A percentile compares a stretch with the other conserved stretches of the same genome.
Evolutionary conservation across 2,888 invertebrate species (phyloP).

Genomic region (Dichetophora obliterata): DNA sequence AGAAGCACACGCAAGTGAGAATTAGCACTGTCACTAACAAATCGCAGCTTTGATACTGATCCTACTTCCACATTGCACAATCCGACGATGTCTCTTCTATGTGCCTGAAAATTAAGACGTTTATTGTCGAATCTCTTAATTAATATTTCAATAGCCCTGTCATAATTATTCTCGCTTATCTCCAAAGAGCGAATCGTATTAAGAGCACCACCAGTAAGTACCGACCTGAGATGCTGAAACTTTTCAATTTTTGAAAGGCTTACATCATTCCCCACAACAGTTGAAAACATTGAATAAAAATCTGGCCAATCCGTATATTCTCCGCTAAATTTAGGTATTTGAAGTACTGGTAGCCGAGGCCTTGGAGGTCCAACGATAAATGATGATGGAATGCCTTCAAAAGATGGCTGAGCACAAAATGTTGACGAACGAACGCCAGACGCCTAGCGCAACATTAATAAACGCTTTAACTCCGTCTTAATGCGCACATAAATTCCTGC

Average conservation of each 20-base stretch:
- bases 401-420: no score
- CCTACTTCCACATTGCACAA: slow-evolving; percentile 34
- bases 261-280: slow-evolving; percentile 33
- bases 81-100: slow-evolving; percentile 39
- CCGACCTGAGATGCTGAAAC: slow-evolving; percentile 41
- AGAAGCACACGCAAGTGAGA: slow-evolving; percentile 42
- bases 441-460: no score
- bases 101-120: slow-evolving; percentile 39
- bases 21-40: slow-evolving; percentile 33
- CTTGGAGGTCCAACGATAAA: not conserved
- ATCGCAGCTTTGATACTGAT: slow-evolving; percentile 36
- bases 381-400: slow-evolving; percentile 10
- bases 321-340: slow-evolving; percentile 40
- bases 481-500: no score
- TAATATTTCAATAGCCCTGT: slow-evolving; percentile 41
- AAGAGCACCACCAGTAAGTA: slow-evolving; percentile 32
- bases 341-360: slow-evolving; percentile 26
- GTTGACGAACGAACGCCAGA: no score
- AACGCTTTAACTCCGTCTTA: no score
- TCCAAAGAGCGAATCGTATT: slow-evolving; percentile 43
- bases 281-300: slow-evolving; percentile 44
- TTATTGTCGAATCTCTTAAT: slow-evolving; percentile 42
- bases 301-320: slow-evolving; percentile 41
- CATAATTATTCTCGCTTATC: slow-evolving; percentile 42
- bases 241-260: slow-evolving; percentile 43